Evolutionary conservation across 2,888 invertebrate species (phyloP).

Genomic region (Himalopsyche kuldschensis): DNA sequence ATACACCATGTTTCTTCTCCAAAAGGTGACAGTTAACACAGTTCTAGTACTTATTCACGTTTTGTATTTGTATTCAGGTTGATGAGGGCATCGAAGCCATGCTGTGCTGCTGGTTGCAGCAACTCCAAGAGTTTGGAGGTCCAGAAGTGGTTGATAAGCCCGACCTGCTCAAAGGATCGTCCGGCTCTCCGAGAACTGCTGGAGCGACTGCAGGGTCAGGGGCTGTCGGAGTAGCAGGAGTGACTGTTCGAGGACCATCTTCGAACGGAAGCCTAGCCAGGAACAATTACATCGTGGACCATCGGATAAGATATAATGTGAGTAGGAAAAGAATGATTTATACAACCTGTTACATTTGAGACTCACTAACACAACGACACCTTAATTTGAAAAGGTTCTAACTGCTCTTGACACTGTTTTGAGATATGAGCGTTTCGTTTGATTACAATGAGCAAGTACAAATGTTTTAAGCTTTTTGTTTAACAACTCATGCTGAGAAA

Average conservation of each 20-base stretch:
- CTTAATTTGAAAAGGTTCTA: no score
- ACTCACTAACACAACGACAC: no score
- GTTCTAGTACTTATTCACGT: no score
- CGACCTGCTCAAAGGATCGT: slow-evolving; percentile 77
- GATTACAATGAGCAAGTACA: no score
- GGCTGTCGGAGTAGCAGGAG: slow-evolving; percentile 53
- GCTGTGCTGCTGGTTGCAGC: slow-evolving; percentile 84
- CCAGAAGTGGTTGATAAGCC: slow-evolving; percentile 79
- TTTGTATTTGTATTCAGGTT: slow-evolving; percentile 58
- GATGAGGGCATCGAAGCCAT: slow-evolving; percentile 84
- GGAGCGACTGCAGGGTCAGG: slow-evolving; percentile 47
- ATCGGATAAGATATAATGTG: slow-evolving; percentile 82
- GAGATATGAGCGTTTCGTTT: no score
- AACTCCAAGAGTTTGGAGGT: slow-evolving; percentile 80
- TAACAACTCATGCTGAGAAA: no score
- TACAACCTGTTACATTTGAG: no score
- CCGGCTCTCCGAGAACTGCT: slow-evolving; percentile 60
- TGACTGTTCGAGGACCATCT: slow-evolving; percentile 45
- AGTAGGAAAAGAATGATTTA: no score
- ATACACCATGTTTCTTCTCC: no score
- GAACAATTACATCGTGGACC: slow-evolving; percentile 66
- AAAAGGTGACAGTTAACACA: no score
- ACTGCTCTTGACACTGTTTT: no score
- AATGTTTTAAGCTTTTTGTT: no score
- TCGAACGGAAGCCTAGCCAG: slow-evolving; percentile 60